A percentile compares a stretch with the other conserved stretches of the same genome.
Conservation (phyloP, 2,797 vertebrate species). For the Notamacropus eugenii region DNA sequence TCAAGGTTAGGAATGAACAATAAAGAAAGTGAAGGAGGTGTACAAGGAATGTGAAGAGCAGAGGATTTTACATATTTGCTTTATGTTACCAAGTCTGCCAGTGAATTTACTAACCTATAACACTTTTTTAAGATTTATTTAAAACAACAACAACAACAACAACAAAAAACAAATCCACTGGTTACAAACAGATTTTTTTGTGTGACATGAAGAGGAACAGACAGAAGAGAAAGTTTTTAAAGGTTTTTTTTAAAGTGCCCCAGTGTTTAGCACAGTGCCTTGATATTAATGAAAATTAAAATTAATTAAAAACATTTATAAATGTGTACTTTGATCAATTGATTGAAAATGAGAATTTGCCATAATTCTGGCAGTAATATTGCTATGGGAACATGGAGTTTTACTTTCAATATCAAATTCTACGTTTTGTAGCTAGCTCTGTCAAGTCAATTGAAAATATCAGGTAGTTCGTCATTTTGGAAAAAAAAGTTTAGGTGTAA, state of each 20-base stretch:
- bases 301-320: not conserved
- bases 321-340: not conserved
- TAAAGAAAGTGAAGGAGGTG: no score
- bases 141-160: not conserved
- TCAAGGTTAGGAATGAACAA: no score
- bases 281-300: not conserved
- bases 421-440: not conserved
- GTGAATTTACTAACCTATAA: not conserved
- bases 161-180: not conserved
- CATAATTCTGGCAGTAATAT: not conserved
- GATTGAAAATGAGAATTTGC: not conserved
- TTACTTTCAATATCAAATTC: not conserved
- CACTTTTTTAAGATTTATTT: not conserved
- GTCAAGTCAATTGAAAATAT: not conserved
- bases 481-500: constrained; percentile 12
- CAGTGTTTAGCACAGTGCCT: not conserved
- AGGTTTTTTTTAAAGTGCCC: not conserved
- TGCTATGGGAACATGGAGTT: not conserved
- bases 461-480: not conserved
- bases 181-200: not conserved
- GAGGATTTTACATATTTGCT: not conserved
- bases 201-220: not conserved
- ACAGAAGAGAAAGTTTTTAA: not conserved
- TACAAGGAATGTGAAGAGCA: no score
- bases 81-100: not conserved